phyloP scores from a whole-genome alignment of 2,797 vertebrate species.

The Streptopelia turtur region DNA sequence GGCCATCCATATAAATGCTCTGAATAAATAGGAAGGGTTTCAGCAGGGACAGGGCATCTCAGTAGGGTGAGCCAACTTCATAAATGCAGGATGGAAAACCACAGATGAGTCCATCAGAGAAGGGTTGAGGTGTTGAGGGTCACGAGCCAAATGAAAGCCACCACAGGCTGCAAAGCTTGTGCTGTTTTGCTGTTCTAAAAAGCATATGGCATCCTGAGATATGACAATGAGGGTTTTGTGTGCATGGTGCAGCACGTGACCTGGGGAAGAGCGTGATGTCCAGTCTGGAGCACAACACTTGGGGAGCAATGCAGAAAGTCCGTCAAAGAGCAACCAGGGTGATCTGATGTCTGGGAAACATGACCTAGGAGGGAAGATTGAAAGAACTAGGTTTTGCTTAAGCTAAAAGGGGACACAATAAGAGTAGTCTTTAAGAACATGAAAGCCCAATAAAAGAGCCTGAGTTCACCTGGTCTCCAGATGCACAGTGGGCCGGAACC shows the following conservation, averaged over 20 bases:
- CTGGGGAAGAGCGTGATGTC: rapidly evolving
- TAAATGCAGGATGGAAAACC: background rate
- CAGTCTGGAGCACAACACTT: background rate
- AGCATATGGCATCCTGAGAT: background rate
- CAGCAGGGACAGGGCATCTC: background rate
- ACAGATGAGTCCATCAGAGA: background rate
- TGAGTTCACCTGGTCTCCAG: background rate
- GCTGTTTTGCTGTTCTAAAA: background rate
- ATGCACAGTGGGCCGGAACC: background rate
- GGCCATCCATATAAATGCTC: background rate
- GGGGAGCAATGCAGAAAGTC: background rate
- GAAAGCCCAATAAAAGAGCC: background rate
- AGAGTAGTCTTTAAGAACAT: background rate
- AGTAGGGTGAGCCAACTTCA: background rate
- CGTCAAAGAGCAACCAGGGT: background rate
- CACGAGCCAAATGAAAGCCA: background rate
- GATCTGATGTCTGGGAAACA: background rate
- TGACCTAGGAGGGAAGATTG: background rate
- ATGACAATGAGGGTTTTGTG: background rate
- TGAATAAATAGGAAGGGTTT: background rate
- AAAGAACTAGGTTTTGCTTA: background rate
- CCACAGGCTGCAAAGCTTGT: background rate
- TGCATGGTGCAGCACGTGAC: background rate
- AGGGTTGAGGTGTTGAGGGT: background rate
- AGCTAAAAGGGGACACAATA: background rate